A percentile compares a stretch with the other conserved stretches of the same genome.
phyloP scores from a whole-genome alignment of 2,797 vertebrate genomes.

The Smutsia temminckii region DNA sequence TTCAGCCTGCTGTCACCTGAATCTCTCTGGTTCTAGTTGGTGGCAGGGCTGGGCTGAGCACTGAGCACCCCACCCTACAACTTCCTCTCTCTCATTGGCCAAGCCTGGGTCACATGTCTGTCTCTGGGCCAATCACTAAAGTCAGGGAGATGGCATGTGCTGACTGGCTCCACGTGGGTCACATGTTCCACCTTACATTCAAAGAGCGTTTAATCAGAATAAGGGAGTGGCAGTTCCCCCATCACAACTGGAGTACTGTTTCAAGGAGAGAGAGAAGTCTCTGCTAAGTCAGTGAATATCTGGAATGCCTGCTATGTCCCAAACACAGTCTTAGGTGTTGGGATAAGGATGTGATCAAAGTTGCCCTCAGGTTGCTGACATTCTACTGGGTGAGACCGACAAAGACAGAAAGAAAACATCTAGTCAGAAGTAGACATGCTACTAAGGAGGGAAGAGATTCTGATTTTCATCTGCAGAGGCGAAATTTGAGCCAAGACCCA shows the following conservation, averaged over 20 bases:
- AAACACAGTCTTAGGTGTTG: neutral
- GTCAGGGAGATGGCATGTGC: neutral
- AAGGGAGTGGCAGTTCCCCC: too few species aligned
- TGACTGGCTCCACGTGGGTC: neutral
- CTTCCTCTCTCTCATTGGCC: neutral
- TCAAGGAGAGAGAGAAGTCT: neutral
- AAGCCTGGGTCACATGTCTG: neutral
- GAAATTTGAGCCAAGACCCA: neutral
- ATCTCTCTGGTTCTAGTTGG: neutral
- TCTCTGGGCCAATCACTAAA: neutral
- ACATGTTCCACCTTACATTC: accelerated
- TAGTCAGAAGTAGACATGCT: too few species aligned
- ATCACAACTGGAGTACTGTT: too few species aligned
- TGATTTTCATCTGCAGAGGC: neutral
- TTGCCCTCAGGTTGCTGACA: neutral
- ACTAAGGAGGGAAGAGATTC: neutral
- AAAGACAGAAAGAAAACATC: neutral
- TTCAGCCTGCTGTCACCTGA: neutral
- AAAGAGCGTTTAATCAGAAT: accelerated
- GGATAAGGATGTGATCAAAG: neutral
- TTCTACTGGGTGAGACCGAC: neutral
- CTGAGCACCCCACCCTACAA: neutral
- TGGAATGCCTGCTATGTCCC: neutral
- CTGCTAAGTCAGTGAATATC: too few species aligned
- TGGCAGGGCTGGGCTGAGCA: neutral